Evolutionary conservation across 2,888 invertebrate species (phyloP).

Genomic region (Cacoxenus indagator): DNA sequence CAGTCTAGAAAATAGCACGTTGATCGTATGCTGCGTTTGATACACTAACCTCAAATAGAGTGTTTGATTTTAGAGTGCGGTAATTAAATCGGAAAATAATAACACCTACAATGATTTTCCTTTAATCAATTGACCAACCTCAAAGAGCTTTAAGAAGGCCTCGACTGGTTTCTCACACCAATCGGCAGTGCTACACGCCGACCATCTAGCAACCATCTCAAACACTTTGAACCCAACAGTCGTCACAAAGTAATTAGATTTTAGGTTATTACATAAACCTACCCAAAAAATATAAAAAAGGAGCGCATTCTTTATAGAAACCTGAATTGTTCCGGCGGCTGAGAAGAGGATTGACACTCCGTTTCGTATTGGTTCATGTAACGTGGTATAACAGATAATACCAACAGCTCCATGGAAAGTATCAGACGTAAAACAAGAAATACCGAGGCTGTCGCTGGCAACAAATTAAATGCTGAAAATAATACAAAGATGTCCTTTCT

Average conservation of each 20-base stretch:
- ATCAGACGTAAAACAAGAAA: slow-evolving; percentile 31
- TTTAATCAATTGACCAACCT: not conserved
- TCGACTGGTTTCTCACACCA: not conserved
- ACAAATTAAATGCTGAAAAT: slow-evolving; percentile 63
- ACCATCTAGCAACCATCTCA: not conserved
- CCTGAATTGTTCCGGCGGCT: not conserved
- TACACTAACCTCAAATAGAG: no score
- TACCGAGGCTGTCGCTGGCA: slow-evolving; percentile 48
- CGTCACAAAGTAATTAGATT: slow-evolving; percentile 67
- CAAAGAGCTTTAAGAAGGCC: not conserved
- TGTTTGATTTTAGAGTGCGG: no score
- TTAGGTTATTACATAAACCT: slow-evolving; percentile 56
- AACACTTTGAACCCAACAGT: slow-evolving; percentile 37
- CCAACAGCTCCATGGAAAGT: slow-evolving; percentile 42
- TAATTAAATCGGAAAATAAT: no score
- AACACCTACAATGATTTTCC: no score
- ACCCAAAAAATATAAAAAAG: slow-evolving; percentile 4
- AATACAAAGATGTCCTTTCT: slow-evolving; percentile 62
- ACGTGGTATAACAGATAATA: not conserved
- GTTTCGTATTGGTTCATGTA: not conserved
- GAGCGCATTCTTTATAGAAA: not conserved
- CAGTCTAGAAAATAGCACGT: no score
- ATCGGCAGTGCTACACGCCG: not conserved
- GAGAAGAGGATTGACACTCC: not conserved
- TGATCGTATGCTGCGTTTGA: no score